phyloP scores from a whole-genome alignment of 2,888 invertebrate genomes.

The Poecilobothrus nobilitatus region DNA sequence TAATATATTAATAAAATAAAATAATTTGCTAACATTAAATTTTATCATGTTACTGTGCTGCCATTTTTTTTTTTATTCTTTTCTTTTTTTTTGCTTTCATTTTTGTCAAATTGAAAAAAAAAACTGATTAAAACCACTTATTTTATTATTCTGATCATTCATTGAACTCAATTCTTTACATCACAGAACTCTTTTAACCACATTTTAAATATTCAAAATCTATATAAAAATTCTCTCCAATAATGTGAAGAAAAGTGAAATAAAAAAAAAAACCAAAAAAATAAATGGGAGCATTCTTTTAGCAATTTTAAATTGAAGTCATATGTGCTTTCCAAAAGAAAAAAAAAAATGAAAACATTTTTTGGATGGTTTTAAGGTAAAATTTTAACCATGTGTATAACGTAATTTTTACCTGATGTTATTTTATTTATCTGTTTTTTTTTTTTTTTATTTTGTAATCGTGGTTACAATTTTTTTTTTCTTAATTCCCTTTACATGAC shows the following conservation, averaged over 20 bases:
- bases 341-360: too few relatives aligned
- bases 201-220: too few relatives aligned
- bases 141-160: conserved; percentile 11
- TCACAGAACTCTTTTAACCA: too few relatives aligned
- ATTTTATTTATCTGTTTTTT: not conserved
- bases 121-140: not conserved
- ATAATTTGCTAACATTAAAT: not conserved
- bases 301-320: not conserved
- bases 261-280: too few relatives aligned
- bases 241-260: too few relatives aligned
- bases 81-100: not conserved
- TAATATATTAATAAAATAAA: not conserved
- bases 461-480: not conserved
- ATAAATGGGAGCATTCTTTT: not conserved
- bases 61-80: not conserved
- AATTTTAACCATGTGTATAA: not conserved
- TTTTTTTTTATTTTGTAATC: not conserved
- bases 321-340: not conserved
- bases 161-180: conserved; percentile 9
- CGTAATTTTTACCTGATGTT: not conserved
- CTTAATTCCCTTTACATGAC: too few relatives aligned
- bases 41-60: not conserved
- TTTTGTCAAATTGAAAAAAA: not conserved
- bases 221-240: too few relatives aligned
- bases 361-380: not conserved